Conservation (phyloP, 92 coral and sea anemone genomes). For the Heteractis magnifica region DNA sequence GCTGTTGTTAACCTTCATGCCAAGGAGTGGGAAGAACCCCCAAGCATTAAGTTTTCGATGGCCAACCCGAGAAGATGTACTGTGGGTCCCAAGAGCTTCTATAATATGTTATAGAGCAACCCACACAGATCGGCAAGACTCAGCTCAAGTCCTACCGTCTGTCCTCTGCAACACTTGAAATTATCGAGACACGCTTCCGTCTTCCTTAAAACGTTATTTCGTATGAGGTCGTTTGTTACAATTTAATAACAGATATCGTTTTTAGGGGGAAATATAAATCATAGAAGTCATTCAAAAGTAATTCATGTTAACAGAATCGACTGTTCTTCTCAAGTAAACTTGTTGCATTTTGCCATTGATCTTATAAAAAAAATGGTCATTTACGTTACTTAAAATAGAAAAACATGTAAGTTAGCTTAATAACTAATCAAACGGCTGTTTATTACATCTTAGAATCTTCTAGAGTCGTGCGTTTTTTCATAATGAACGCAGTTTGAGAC, state of each 20-base stretch:
- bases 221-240: no score
- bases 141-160: constrained; percentile 11
- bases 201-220: neutral
- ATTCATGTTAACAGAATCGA: no score
- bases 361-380: neutral
- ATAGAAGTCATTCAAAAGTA: no score
- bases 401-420: no score
- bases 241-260: no score
- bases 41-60: constrained; percentile 13
- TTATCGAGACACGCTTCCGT: constrained; percentile 13
- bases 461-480: no score
- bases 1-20: constrained; percentile 25
- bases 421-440: no score
- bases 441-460: no score
- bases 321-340: neutral
- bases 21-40: neutral
- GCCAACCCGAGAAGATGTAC: constrained; percentile 10
- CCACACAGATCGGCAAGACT: constrained; percentile 19
- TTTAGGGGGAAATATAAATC: no score
- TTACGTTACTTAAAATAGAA: neutral
- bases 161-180: constrained; percentile 16
- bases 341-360: neutral
- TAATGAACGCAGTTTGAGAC: no score
- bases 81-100: constrained; percentile 21
- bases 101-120: constrained; percentile 23